phyloP scores from a whole-genome alignment of 2,888 invertebrate genomes.

The Synanthedon andrenaeformis region DNA sequence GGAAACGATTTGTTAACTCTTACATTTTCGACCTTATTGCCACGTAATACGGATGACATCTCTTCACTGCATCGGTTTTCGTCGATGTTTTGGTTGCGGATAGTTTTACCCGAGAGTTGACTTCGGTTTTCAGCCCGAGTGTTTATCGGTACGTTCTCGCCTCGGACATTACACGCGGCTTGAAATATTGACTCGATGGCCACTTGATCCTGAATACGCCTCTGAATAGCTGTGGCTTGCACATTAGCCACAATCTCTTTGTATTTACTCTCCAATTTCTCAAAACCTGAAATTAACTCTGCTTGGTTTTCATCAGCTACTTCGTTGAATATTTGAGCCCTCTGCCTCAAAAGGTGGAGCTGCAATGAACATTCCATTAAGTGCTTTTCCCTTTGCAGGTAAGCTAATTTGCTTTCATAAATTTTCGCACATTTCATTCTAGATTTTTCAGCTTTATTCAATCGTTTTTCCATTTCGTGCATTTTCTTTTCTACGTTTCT shows the following conservation, averaged over 20 bases:
- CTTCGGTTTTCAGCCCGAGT: conserved; percentile 12
- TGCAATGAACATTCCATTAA: conserved; percentile 47
- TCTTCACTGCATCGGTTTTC: conserved; percentile 27
- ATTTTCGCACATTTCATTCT: conserved; percentile 34
- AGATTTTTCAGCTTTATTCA: conserved; percentile 42
- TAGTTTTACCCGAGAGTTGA: conserved; percentile 22
- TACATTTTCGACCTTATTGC: conserved; percentile 30
- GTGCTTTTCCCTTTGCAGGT: conserved; percentile 47
- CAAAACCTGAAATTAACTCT: conserved; percentile 36
- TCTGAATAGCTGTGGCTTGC: conserved; percentile 54
- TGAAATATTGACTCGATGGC: conserved; percentile 47
- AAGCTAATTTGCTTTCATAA: conserved; percentile 41
- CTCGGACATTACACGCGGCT: conserved; percentile 32
- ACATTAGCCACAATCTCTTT: conserved; percentile 55
- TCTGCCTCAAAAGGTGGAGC: conserved; percentile 45
- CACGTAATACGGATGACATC: conserved; percentile 25
- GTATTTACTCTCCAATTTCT: conserved; percentile 52
- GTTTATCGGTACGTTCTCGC: conserved; percentile 13
- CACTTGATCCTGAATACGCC: conserved; percentile 51
- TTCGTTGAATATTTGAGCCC: conserved; percentile 45
- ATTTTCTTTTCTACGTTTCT: conserved; percentile 23
- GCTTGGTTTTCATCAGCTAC: conserved; percentile 39
- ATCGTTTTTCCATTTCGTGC: conserved; percentile 40
- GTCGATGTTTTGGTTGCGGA: conserved; percentile 24
- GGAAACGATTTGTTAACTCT: conserved; percentile 26